Base-by-base conservation (phyloP, 2,888 invertebrate species). In the Leptinotarsa rubiginosa region DNA sequence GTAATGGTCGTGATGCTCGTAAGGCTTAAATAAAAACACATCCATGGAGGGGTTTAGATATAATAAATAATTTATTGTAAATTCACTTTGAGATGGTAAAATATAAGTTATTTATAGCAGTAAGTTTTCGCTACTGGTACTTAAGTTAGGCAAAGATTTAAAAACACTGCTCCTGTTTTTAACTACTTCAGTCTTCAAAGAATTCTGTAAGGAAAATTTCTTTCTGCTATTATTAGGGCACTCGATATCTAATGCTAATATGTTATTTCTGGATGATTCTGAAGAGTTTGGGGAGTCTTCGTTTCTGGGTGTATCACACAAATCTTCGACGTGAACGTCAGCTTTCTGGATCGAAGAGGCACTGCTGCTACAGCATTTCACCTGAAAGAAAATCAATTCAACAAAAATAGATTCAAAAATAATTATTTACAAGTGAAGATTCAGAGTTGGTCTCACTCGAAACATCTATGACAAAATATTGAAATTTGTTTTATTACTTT, bases 91-190 rank as follows among this genome's bases (percentile, higher is more conserved):
- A 54, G 52, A 41, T 72, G 54, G 65, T 67, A 72, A 72, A 73
- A 70, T 77, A 79, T 78, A 72, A 71, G 65, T 70, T 75, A 83
- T 83, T 89, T 86, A 86, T 84, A 89, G 90, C 82, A 92, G 89
- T 84, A 92, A 89, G 85, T 90, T 91, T 87, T 92, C 92, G 86
- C 91, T 91, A 86, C 91, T 91, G 83, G 92, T 92, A 87, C 91
- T 92, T 88, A 93, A 89, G 89, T 93, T 93, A 88, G 93, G 93
- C 89, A 93, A 90, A 83, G 91, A 91, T 86, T 91, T 91, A 83
- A 91, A 91, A 81, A 90, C 89, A 82, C 85, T 84, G 82, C 86
- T 86, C 75, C 79, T 82, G 78, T 83, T 83, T 73, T 81, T 83
- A 72, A 82, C 81, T 78, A 83, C 83, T 70, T 84, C 85, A 84